These are phyloP conservation scores for Hesperophylax magnus DNA, from an alignment of 1,140 invertebrate genomes.

Conservation along the genomic window DNA sequence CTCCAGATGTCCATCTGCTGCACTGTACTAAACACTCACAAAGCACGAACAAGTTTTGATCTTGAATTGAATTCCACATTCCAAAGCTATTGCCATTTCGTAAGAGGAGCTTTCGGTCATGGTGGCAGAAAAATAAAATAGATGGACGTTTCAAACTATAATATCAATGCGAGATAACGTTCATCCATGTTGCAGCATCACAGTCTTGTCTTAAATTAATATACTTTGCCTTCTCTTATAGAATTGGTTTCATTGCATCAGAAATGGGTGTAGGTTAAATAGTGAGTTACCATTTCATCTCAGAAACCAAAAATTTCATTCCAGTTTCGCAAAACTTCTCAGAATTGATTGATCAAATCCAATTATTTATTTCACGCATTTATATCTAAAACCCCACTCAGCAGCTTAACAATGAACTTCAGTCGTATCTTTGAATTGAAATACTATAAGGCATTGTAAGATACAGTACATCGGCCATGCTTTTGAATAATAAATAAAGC, in stretches of 20 bases:
- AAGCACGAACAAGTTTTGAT: neutral
- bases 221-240: neutral
- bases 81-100: slow-evolving; percentile 13
- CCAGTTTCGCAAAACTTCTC: slow-evolving; percentile 3
- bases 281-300: neutral
- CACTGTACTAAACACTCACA: neutral
- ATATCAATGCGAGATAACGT: neutral
- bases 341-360: neutral
- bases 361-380: neutral
- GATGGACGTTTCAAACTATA: slow-evolving; percentile 30
- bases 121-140: slow-evolving; percentile 4
- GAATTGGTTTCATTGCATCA: neutral
- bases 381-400: slow-evolving; percentile 8
- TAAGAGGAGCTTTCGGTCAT: neutral
- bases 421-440: neutral
- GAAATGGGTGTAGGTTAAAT: neutral
- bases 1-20: neutral
- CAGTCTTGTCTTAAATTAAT: neutral
- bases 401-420: neutral
- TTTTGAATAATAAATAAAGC: neutral
- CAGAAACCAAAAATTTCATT: neutral
- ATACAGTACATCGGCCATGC: neutral
- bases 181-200: neutral
- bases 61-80: neutral
- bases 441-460: slow-evolving; percentile 3